phyloP scores from a whole-genome alignment of 2,797 vertebrate species.

The Sebastolobus altivelis region DNA sequence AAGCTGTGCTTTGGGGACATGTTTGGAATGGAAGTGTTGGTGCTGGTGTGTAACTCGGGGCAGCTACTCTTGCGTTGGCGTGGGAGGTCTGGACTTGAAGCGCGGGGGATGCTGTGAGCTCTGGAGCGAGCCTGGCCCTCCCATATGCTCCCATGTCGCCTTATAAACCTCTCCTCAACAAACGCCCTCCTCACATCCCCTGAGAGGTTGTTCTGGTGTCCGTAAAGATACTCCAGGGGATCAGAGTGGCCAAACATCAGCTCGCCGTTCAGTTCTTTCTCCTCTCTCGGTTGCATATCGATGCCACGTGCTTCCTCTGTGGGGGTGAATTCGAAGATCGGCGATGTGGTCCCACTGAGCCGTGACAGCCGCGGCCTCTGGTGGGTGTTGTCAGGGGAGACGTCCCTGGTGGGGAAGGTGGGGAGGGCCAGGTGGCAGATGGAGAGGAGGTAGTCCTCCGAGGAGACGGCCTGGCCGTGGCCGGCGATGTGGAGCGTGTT shows the following conservation, averaged over 20 bases:
- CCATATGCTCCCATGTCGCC: conserved; percentile 9
- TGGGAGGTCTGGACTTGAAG: conserved; percentile 72
- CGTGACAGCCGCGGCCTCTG: conserved; percentile 57
- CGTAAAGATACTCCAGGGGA: conserved; percentile 89
- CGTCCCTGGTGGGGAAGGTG: conserved; percentile 82
- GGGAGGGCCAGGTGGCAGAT: conserved; percentile 91
- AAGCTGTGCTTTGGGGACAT: conserved; percentile 25
- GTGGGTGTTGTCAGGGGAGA: conserved; percentile 64
- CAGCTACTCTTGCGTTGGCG: conserved; percentile 78
- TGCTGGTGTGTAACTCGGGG: conserved; percentile 71
- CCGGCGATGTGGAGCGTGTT: conserved; percentile 38
- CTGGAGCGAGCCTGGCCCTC: conserved; percentile 41
- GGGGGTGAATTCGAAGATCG: conserved; percentile 16
- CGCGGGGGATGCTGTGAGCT: conserved; percentile 75
- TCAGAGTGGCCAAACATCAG: conserved; percentile 72
- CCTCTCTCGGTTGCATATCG: conserved; percentile 13
- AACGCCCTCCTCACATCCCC: conserved; percentile 33
- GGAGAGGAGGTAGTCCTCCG: conserved; percentile 90
- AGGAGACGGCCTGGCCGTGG: conserved; percentile 71
- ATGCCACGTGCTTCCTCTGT: conserved; percentile 27
- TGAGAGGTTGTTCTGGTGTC: conserved; percentile 62
- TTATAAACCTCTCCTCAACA: conserved; percentile 15
- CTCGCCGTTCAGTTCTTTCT: conserved; percentile 9
- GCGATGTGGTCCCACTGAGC: conserved; percentile 25
- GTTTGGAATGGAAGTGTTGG: conserved; percentile 40